Evolutionary conservation across 2,797 vertebrate species (phyloP).

Genomic region (Hoplostethus atlanticus): DNA sequence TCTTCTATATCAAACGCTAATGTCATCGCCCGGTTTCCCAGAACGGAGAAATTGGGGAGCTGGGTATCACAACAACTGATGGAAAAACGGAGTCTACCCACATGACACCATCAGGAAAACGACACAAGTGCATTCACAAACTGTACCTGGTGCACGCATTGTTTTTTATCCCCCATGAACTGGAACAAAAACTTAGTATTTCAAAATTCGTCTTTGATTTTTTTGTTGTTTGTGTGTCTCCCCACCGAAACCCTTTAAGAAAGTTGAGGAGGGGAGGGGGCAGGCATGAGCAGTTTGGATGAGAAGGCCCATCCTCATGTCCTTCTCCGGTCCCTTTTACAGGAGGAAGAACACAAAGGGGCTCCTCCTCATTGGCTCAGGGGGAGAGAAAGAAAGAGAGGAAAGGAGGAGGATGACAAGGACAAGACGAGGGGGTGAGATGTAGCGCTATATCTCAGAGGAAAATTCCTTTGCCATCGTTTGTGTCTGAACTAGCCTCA

Average conservation of each 20-base stretch:
- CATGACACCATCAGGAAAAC: slow-evolving; percentile 93
- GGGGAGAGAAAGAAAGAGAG: slow-evolving; percentile 57
- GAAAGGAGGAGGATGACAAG: slow-evolving; percentile 12
- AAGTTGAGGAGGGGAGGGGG: slow-evolving; percentile 37
- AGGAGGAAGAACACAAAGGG: slow-evolving; percentile 76
- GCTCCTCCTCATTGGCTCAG: slow-evolving; percentile 66
- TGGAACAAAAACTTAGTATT: background rate
- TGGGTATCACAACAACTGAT: slow-evolving; percentile 91
- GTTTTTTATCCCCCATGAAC: background rate
- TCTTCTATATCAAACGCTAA: slow-evolving; percentile 96
- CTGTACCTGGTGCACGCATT: no score
- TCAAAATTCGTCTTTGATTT: background rate
- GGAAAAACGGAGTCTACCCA: slow-evolving; percentile 89
- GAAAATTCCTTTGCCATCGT: no score
- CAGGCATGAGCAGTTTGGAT: slow-evolving; percentile 37
- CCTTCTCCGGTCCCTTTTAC: slow-evolving; percentile 38
- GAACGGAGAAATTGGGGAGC: slow-evolving; percentile 87
- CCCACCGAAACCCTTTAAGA: slow-evolving; percentile 75
- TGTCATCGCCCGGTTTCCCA: slow-evolving; percentile 91
- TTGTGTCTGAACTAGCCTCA: background rate
- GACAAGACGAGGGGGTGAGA: slow-evolving; percentile 70
- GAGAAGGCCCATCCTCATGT: slow-evolving; percentile 68
- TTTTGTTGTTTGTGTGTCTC: background rate
- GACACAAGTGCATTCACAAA: background rate
- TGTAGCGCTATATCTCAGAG: background rate